phyloP scores from a whole-genome alignment of 2,888 invertebrate genomes.

The Cremastinae sp. region DNA sequence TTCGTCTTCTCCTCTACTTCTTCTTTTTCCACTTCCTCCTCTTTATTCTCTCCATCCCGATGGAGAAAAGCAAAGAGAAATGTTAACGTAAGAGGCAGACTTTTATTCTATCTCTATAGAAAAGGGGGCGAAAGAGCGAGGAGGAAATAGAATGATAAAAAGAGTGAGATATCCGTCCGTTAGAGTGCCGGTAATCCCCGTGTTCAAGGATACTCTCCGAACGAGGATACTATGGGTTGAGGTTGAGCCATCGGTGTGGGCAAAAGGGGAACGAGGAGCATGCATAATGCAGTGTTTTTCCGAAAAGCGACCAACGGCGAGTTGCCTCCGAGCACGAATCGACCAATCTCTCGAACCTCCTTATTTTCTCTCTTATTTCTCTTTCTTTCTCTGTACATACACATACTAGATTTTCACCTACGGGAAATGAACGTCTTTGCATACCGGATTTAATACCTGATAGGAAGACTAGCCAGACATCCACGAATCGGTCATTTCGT shows the following conservation, averaged over 20 bases:
- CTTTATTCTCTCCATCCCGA: background rate
- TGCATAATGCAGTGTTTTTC: slow-evolving; percentile 75
- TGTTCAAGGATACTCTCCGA: slow-evolving; percentile 67
- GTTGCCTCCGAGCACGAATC: slow-evolving; percentile 68
- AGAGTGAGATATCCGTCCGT: slow-evolving; percentile 51
- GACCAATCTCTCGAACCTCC: slow-evolving; percentile 66
- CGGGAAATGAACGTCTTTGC: too few species aligned
- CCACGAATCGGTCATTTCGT: too few species aligned
- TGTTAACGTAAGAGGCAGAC: slow-evolving; percentile 19
- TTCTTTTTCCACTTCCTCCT: background rate
- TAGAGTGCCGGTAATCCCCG: slow-evolving; percentile 69
- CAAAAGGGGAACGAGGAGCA: slow-evolving; percentile 58
- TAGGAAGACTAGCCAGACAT: too few species aligned
- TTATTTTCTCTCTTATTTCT: slow-evolving; percentile 59
- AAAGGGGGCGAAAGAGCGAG: slow-evolving; percentile 34
- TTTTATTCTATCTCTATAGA: slow-evolving; percentile 11
- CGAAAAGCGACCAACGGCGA: slow-evolving; percentile 69
- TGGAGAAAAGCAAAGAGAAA: slow-evolving; percentile 24
- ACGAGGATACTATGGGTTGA: slow-evolving; percentile 66
- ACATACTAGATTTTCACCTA: background rate
- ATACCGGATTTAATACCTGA: too few species aligned
- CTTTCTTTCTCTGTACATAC: slow-evolving; percentile 55
- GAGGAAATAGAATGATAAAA: slow-evolving; percentile 39
- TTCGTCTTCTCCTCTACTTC: too few species aligned
- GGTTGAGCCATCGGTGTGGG: background rate